Percentiles rank a stretch among this genome's conserved stretches.
phyloP scores from a whole-genome alignment of 2,888 invertebrate genomes.

The Lepidonotus clava region DNA sequence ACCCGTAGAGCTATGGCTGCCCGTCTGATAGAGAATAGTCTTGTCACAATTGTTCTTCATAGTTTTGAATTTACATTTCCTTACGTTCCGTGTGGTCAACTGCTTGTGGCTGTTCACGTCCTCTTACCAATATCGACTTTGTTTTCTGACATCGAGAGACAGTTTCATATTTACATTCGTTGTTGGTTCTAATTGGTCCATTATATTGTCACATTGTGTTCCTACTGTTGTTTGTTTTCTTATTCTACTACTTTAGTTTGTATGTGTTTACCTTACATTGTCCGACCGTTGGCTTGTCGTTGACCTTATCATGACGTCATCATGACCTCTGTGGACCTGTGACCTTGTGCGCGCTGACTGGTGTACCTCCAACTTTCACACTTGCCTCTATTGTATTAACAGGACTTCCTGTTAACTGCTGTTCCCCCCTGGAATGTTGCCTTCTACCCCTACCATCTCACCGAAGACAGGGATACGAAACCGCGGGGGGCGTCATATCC shows the following conservation, averaged over 20 bases:
- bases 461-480: not conserved
- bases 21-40: not conserved
- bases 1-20: conserved; percentile 17
- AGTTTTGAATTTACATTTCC: not conserved
- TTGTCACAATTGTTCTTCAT: not conserved
- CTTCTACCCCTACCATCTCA: not conserved
- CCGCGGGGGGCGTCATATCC: conserved; percentile 15
- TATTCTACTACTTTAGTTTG: not conserved
- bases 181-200: not conserved
- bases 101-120: not conserved
- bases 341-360: not conserved
- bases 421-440: conserved; percentile 41
- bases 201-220: not conserved
- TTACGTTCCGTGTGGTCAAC: no score
- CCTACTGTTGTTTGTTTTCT: not conserved
- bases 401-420: conserved; percentile 1
- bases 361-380: not conserved
- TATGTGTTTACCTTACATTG: not conserved
- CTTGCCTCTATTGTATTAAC: not conserved
- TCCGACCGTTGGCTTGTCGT: not conserved
- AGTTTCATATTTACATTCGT: not conserved
- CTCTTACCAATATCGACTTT: not conserved
- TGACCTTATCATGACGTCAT: not conserved
- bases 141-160: no score
- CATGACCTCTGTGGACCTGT: not conserved